Percentiles rank a stretch among this genome's conserved stretches.
phyloP scores from a whole-genome alignment of 2,797 vertebrate genomes.

The Parotocinclus haroldoi region DNA sequence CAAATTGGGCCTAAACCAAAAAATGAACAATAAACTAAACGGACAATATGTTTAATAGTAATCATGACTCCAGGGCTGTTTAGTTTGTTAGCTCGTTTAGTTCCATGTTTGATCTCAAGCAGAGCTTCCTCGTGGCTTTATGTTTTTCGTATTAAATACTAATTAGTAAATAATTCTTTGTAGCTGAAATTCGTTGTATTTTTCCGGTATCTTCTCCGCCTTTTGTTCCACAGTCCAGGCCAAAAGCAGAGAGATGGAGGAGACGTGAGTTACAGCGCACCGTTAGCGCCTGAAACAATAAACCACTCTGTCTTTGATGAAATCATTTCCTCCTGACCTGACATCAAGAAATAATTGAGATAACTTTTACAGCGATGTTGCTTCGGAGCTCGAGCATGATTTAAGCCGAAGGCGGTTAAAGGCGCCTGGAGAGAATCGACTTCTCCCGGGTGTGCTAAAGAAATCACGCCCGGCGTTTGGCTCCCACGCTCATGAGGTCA shows the following conservation, averaged over 20 bases:
- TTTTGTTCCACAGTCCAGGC: not conserved
- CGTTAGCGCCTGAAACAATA: not conserved
- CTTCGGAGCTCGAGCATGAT: conserved; percentile 15
- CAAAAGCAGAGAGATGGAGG: not conserved
- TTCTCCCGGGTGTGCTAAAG: not conserved
- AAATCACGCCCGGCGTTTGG: not conserved
- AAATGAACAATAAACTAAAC: no score
- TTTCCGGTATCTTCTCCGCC: no score
- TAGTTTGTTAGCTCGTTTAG: no score
- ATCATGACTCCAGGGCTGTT: no score
- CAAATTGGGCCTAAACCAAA: no score
- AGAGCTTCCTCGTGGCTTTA: no score
- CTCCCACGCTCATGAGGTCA: not conserved
- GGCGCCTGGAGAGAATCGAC: not conserved
- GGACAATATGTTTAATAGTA: no score
- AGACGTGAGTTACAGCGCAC: not conserved
- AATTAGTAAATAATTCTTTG: no score
- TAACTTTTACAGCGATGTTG: conserved; percentile 9
- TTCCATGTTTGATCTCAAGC: no score
- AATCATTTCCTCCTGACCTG: conserved; percentile 3
- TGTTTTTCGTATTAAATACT: no score
- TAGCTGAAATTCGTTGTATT: no score
- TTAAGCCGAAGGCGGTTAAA: conserved; percentile 4
- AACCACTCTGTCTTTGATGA: not conserved
- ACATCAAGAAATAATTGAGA: not conserved